These are phyloP conservation scores for Protonemura montana DNA, from an alignment of 2,888 invertebrate genomes.

Conservation along the genomic window DNA sequence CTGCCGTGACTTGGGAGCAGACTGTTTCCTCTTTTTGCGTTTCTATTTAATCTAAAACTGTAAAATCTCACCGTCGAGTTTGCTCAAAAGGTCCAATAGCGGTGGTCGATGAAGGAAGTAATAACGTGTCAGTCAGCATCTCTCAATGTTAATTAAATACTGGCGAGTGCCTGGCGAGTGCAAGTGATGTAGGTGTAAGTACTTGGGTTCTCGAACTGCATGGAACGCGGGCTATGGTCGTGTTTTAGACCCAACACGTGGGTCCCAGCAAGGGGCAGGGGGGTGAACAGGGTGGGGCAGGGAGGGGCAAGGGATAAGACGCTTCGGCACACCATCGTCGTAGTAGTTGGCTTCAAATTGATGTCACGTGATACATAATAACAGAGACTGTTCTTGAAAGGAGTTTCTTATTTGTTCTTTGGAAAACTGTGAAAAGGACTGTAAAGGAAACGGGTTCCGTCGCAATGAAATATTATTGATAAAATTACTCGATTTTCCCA, in stretches of 20 bases:
- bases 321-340: not conserved
- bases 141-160: not conserved
- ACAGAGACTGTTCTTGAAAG: not conserved
- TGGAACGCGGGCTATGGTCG: not conserved
- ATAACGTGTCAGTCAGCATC: not conserved
- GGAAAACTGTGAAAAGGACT: not conserved
- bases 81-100: not conserved
- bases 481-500: not conserved
- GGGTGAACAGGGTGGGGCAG: too few species aligned
- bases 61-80: not conserved
- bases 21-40: not conserved
- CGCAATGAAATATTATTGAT: not conserved
- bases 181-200: not conserved
- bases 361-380: not conserved
- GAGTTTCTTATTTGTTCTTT: not conserved
- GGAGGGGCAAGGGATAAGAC: not conserved
- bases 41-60: not conserved
- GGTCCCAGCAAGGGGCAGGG: not conserved
- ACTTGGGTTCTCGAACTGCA: not conserved
- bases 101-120: not conserved
- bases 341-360: not conserved
- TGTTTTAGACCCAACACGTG: not conserved
- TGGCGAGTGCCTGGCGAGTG: not conserved
- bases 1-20: not conserved
- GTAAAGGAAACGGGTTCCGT: not conserved